phyloP scores from a whole-genome alignment of 2,888 invertebrate species.

The Tineola bisselliella region DNA sequence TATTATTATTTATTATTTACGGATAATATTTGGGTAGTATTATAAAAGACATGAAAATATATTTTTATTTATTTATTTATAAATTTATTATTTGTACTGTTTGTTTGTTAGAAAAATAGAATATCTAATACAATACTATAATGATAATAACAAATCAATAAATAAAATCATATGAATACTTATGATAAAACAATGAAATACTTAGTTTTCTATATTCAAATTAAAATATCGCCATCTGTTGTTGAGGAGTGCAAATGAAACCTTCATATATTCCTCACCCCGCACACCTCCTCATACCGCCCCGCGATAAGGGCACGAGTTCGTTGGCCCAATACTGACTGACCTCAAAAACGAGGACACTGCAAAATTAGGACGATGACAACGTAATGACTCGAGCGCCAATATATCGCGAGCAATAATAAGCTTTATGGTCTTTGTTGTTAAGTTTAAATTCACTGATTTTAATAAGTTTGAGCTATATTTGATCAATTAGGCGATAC shows the following conservation, averaged over 20 bases:
- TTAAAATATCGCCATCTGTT: slow-evolving; percentile 41
- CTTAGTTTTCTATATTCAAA: too few species aligned
- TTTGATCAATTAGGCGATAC: slow-evolving; percentile 68
- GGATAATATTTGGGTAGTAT: too few species aligned
- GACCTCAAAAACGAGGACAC: slow-evolving; percentile 79
- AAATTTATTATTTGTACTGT: too few species aligned
- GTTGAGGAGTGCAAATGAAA: slow-evolving; percentile 37
- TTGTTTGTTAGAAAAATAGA: too few species aligned
- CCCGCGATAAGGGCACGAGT: slow-evolving; percentile 66
- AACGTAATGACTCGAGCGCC: slow-evolving; percentile 62
- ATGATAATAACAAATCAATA: too few species aligned
- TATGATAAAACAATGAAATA: too few species aligned
- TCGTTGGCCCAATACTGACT: slow-evolving; percentile 69
- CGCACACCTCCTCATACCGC: slow-evolving; percentile 28
- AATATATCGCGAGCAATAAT: slow-evolving; percentile 32
- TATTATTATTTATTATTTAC: too few species aligned
- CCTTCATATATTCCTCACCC: slow-evolving; percentile 24
- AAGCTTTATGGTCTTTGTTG: slow-evolving; percentile 26
- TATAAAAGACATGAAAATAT: too few species aligned
- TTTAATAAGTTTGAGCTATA: slow-evolving; percentile 43
- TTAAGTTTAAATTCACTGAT: slow-evolving; percentile 30
- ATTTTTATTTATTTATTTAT: too few species aligned
- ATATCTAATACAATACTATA: too few species aligned
- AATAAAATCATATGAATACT: too few species aligned
- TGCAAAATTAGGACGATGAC: slow-evolving; percentile 70